Base-by-base conservation (phyloP, 2,888 invertebrate genomes). In the Lasioglossum leucozonium region DNA sequence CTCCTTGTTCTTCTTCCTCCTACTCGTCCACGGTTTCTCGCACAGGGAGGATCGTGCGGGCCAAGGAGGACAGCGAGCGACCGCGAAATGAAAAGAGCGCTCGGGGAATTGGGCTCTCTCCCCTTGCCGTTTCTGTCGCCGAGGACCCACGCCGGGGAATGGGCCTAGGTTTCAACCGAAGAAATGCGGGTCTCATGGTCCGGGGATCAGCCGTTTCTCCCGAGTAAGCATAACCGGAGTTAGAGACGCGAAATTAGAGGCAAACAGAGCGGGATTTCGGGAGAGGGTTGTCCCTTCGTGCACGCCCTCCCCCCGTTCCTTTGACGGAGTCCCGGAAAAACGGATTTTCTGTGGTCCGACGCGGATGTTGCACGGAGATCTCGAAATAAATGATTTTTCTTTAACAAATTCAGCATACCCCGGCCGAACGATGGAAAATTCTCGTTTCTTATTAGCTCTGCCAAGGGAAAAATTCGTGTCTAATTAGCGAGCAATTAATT, bases 401-500 rank as follows among this genome's bases (percentile, higher is more conserved):
- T n/a, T n/a, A n/a, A n/a, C n/a, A n/a, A n/a, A n/a, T n/a, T n/a
- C n/a, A n/a, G n/a, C n/a, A n/a, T n/a, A n/a, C n/a, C n/a, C n/a
- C n/a, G n/a, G n/a, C 3, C 34, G 3, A 34, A 34, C 1, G 34
- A n/a, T n/a, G n/a, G 51, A 11, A n/a, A n/a, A n/a, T 55, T 55
- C n/a, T n/a, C 4, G 11, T 55, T 55, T 11, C 4, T 4, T 4
- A n/a, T 11, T n/a, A n/a, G 55, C 1, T 55, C n/a, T 4, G 55
- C 10, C 4, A n/a, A 4, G n/a, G 11, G 11, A 55, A n/a, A 55
- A n/a, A 55, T 55, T 55, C 55, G 4, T n/a, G n/a, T 11, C n/a
- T 55, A 55, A 55, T 55, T 55, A n/a, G 55, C 55, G n/a, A 55
- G 55, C 55, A 55, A n/a, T 55, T 55, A 55, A 55, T n/a, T 55